Evolutionary conservation across 2,888 invertebrate genomes (phyloP).

Genomic region (Drosophila leonis): DNA sequence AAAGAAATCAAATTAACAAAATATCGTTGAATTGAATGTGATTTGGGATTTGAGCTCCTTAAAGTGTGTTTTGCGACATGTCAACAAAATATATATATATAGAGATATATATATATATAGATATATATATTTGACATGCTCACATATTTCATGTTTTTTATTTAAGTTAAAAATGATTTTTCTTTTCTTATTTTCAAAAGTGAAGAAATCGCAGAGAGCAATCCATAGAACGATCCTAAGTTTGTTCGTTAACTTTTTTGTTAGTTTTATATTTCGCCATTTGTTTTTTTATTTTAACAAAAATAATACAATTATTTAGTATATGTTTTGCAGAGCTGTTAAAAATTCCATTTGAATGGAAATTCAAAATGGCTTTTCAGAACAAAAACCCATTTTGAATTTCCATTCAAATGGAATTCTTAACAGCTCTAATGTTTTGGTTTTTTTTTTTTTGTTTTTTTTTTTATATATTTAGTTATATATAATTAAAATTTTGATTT

Average conservation of each 20-base stretch:
- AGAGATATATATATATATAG: neutral
- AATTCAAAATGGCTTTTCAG: no score
- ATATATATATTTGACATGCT: slow-evolving; percentile 8
- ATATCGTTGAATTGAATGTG: neutral
- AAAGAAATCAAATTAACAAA: slow-evolving; percentile 20
- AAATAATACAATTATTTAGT: slow-evolving; percentile 28
- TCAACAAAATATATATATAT: neutral
- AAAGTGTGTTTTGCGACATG: neutral
- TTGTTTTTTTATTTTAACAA: slow-evolving; percentile 21
- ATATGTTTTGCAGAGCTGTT: no score
- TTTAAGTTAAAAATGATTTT: neutral
- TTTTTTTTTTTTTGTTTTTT: no score
- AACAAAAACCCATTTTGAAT: no score
- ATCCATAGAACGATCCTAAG: slow-evolving; percentile 1
- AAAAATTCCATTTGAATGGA: no score
- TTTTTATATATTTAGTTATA: neutral
- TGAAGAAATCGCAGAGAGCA: slow-evolving; percentile 12
- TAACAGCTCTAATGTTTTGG: no score
- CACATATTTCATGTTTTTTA: neutral
- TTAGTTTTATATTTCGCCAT: neutral
- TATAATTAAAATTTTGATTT: slow-evolving; percentile 75
- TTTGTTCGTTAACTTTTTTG: neutral
- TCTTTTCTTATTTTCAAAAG: neutral
- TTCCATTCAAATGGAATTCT: no score
- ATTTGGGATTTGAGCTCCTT: slow-evolving; percentile 12